Evolutionary conservation across 2,113 vertebrate genomes (phyloP).

Genomic region (Centropus unirufus): DNA sequence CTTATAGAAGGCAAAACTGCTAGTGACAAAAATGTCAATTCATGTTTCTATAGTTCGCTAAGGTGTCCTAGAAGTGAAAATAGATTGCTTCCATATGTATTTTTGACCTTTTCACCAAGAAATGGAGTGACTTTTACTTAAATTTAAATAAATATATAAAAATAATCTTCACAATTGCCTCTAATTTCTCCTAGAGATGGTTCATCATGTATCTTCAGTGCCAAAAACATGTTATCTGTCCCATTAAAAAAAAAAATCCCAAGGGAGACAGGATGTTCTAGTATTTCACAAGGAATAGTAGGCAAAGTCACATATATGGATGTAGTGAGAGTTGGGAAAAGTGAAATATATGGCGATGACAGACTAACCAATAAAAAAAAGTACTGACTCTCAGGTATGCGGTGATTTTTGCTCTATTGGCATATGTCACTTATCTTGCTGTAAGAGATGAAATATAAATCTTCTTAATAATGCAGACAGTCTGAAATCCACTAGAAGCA

Average conservation of each 20-base stretch:
- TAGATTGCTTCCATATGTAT: neutral
- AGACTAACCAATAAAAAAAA: neutral
- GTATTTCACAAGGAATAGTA: neutral
- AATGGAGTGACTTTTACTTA: neutral
- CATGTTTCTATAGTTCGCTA: rapidly evolving
- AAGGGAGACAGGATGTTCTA: neutral
- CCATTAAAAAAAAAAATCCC: neutral
- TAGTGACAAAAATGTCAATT: neutral
- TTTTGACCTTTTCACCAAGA: neutral
- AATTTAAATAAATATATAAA: neutral
- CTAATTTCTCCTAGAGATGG: neutral
- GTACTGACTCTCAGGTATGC: neutral
- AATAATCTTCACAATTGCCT: neutral
- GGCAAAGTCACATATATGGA: neutral
- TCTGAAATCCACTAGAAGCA: neutral
- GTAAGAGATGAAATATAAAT: neutral
- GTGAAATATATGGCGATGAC: neutral
- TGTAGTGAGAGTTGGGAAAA: neutral
- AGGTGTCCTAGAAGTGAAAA: neutral
- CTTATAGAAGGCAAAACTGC: neutral
- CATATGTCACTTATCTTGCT: neutral
- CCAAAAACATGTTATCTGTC: neutral
- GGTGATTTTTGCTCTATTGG: neutral
- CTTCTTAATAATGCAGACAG: neutral
- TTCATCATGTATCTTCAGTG: neutral